Percentiles rank a stretch among this genome's conserved stretches.
Conservation (phyloP, 1,140 invertebrate species). For the Planococcus citri region DNA sequence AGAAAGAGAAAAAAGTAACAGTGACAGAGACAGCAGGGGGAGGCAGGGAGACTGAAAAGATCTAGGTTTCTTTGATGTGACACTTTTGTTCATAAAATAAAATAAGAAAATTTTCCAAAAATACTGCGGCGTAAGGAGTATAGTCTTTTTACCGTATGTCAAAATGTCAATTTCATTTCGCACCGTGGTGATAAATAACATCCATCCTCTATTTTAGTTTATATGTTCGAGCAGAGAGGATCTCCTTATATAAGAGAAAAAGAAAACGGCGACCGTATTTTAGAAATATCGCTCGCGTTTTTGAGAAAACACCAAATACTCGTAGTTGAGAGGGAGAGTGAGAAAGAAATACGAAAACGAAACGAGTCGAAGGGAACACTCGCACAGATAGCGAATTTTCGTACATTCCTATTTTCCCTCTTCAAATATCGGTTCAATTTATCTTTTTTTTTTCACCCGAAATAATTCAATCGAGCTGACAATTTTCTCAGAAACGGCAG, state of each 20-base stretch:
- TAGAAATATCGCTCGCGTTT: slow-evolving; percentile 1
- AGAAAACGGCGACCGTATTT: not conserved
- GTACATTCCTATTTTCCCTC: slow-evolving; percentile 1
- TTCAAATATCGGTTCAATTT: slow-evolving; percentile 4
- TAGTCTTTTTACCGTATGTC: not conserved
- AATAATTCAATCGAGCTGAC: slow-evolving; percentile 7
- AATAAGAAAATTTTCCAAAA: not conserved
- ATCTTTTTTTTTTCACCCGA: not conserved
- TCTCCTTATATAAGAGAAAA: not conserved
- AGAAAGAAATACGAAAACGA: too few species aligned
- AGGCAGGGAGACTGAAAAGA: too few species aligned
- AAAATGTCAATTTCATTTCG: slow-evolving; percentile 7
- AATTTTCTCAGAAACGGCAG: not conserved
- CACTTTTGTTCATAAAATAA: not conserved
- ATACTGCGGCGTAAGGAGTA: slow-evolving; percentile 3
- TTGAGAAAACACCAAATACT: not conserved
- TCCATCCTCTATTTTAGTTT: not conserved
- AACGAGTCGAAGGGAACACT: too few species aligned
- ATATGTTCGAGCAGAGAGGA: not conserved
- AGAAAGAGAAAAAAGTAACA: too few species aligned
- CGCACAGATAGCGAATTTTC: not conserved
- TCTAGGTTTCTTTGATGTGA: not conserved
- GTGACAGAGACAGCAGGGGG: too few species aligned
- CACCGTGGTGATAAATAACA: not conserved
- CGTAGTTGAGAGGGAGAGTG: too few species aligned